A percentile compares a stretch with the other conserved stretches of the same genome.
phyloP scores from a whole-genome alignment of 2,797 vertebrate species.

The Spondyliosoma cantharus region DNA sequence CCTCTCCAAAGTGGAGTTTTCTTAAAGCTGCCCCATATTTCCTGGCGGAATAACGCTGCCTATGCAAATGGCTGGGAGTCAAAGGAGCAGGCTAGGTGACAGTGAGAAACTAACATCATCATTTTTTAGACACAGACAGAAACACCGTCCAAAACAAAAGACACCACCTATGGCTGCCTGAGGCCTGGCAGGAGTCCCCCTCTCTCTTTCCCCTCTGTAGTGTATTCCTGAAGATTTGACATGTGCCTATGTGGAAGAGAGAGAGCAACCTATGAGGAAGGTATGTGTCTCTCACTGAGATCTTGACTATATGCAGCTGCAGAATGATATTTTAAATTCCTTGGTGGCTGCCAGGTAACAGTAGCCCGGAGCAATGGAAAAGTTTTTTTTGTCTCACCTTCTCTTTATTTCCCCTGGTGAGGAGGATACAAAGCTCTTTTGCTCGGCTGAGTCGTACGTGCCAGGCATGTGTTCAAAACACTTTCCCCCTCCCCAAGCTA shows the following conservation, averaged over 20 bases:
- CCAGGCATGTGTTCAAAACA: slow-evolving; percentile 79
- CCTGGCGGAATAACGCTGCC: slow-evolving; percentile 76
- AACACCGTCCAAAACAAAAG: slow-evolving; percentile 75
- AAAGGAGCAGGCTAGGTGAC: slow-evolving; percentile 75
- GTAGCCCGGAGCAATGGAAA: slow-evolving; percentile 83
- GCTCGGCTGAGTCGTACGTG: slow-evolving; percentile 81
- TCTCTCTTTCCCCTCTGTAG: slow-evolving; percentile 35
- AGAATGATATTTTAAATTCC: slow-evolving; percentile 85
- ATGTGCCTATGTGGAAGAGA: slow-evolving; percentile 32
- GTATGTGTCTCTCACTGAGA: slow-evolving; percentile 64
- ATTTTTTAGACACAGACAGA: slow-evolving; percentile 70
- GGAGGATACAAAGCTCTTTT: slow-evolving; percentile 82
- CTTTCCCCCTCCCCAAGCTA: slow-evolving; percentile 56
- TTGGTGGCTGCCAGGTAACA: slow-evolving; percentile 80
- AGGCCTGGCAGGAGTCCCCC: slow-evolving; percentile 60
- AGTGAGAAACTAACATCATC: slow-evolving; percentile 80
- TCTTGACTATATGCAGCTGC: slow-evolving; percentile 76
- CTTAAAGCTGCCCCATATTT: slow-evolving; percentile 88
- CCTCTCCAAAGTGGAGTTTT: slow-evolving; percentile 82
- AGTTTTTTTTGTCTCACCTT: slow-evolving; percentile 83
- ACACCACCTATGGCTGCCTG: slow-evolving; percentile 64
- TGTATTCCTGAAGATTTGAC: slow-evolving; percentile 69
- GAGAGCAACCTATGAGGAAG: slow-evolving; percentile 45
- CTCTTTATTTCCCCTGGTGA: slow-evolving; percentile 85
- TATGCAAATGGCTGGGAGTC: slow-evolving; percentile 83